phyloP scores from a whole-genome alignment of 2,113 vertebrate genomes.

The Gymnocephalus cernua region DNA sequence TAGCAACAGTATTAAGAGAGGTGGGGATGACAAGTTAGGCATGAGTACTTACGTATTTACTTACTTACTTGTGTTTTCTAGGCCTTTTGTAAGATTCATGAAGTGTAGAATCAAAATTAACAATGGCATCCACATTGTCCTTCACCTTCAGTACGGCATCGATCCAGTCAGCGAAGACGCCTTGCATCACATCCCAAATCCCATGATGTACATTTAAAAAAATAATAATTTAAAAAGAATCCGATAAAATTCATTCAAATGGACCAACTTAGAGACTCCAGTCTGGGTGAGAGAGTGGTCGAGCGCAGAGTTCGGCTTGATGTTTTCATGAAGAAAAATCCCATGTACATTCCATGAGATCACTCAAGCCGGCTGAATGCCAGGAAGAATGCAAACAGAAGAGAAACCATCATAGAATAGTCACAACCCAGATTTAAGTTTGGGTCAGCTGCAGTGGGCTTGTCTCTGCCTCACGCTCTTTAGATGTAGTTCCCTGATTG shows the following conservation, averaged over 20 bases:
- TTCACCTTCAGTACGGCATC: slow-evolving; percentile 28
- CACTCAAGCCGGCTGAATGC: slow-evolving; percentile 52
- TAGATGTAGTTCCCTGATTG: neutral
- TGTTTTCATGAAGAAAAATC: slow-evolving; percentile 49
- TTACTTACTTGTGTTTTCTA: slow-evolving; percentile 29
- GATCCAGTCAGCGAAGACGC: slow-evolving; percentile 31
- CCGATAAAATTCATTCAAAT: slow-evolving; percentile 18
- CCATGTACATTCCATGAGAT: slow-evolving; percentile 58
- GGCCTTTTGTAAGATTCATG: slow-evolving; percentile 34
- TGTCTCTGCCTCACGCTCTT: slow-evolving; percentile 14
- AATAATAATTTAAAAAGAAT: neutral
- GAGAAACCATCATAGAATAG: slow-evolving; percentile 60
- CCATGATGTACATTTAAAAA: neutral
- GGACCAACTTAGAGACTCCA: slow-evolving; percentile 12
- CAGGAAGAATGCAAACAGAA: slow-evolving; percentile 55
- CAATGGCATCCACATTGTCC: slow-evolving; percentile 62
- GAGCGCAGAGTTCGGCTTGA: slow-evolving; percentile 1
- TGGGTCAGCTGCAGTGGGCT: slow-evolving; percentile 47
- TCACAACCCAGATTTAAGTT: slow-evolving; percentile 45
- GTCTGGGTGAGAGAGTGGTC: slow-evolving; percentile 1
- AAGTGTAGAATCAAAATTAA: slow-evolving; percentile 69
- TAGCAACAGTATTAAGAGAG: neutral
- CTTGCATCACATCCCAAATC: slow-evolving; percentile 40
- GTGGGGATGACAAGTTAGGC: neutral
- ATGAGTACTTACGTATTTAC: slow-evolving; percentile 65